Evolutionary conservation across 1,140 invertebrate genomes (phyloP).

Genomic region (Lordiphosa stackelbergi): DNA sequence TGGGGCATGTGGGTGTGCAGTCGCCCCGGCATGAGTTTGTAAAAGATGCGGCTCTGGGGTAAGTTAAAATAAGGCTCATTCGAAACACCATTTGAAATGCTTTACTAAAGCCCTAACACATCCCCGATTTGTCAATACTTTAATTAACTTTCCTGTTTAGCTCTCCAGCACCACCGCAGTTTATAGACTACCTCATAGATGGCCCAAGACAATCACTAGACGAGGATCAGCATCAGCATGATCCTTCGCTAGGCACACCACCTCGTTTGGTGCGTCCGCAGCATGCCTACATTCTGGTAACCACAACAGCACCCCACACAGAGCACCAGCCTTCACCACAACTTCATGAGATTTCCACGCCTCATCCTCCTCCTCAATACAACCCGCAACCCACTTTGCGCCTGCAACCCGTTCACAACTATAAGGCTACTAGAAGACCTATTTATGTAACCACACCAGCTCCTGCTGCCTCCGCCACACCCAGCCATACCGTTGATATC

Average conservation of each 20-base stretch:
- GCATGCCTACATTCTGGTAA: slow-evolving; percentile 60
- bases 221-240: slow-evolving; percentile 45
- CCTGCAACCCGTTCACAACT: slow-evolving; percentile 47
- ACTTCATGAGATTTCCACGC: slow-evolving; percentile 37
- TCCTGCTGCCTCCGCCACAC: slow-evolving; percentile 14
- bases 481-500: slow-evolving; percentile 60
- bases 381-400: slow-evolving; percentile 60
- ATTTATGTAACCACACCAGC: slow-evolving; percentile 47
- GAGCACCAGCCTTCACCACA: slow-evolving; percentile 38
- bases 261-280: slow-evolving; percentile 23
- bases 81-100: not conserved
- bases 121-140: not conserved
- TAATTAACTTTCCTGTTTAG: slow-evolving; percentile 10
- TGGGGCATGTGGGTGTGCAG: slow-evolving; percentile 42
- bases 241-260: slow-evolving; percentile 10
- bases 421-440: slow-evolving; percentile 56
- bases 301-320: slow-evolving; percentile 50
- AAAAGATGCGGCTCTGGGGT: slow-evolving; percentile 24
- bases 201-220: slow-evolving; percentile 66
- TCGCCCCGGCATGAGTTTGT: slow-evolving; percentile 27
- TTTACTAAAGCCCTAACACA: no score
- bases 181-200: slow-evolving; percentile 67
- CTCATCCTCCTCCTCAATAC: slow-evolving; percentile 36
- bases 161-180: slow-evolving; percentile 49
- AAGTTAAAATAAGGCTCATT: not conserved